These are phyloP conservation scores for Pachypeltis micranthus DNA, from an alignment of 1,140 invertebrate genomes.

Conservation along the genomic window DNA sequence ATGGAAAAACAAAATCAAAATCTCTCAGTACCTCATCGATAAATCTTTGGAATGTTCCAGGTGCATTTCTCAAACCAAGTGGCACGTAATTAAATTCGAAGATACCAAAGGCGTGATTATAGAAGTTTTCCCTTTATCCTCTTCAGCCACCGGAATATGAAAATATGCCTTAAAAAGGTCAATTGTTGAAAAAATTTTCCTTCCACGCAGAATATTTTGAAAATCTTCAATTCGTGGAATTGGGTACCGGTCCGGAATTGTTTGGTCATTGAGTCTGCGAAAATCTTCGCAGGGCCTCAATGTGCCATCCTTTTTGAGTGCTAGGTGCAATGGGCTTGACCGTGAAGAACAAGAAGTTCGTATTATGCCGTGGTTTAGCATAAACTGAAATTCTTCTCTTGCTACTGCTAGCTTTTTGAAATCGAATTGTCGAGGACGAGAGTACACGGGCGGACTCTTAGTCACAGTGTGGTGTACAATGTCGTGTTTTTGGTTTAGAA, in stretches of 20 bases:
- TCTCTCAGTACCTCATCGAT: conserved; percentile 33
- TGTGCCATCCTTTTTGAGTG: conserved; percentile 29
- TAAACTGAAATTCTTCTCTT: conserved; percentile 27
- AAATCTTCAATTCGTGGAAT: conserved; percentile 31
- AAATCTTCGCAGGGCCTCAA: conserved; percentile 34
- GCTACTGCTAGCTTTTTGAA: conserved; percentile 26
- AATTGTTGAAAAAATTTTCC: conserved; percentile 31
- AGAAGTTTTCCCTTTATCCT: conserved; percentile 31
- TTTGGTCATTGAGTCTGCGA: conserved; percentile 31
- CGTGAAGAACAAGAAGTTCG: conserved; percentile 31
- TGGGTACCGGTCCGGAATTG: conserved; percentile 33
- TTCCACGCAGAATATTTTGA: conserved; percentile 26
- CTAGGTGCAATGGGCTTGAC: conserved; percentile 36
- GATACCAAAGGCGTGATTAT: conserved; percentile 30
- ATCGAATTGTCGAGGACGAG: conserved; percentile 30
- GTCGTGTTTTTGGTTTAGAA: neutral
- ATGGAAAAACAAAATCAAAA: conserved; percentile 13
- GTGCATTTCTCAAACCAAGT: conserved; percentile 38
- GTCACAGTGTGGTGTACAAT: conserved; percentile 8
- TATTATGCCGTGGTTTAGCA: conserved; percentile 29
- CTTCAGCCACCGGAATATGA: conserved; percentile 11
- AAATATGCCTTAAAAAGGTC: conserved; percentile 1
- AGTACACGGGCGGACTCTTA: conserved; percentile 31
- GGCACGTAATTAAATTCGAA: conserved; percentile 33
- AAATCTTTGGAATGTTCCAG: conserved; percentile 36